Conservation (phyloP, 2,888 invertebrate species). For the Sturmia bella region DNA sequence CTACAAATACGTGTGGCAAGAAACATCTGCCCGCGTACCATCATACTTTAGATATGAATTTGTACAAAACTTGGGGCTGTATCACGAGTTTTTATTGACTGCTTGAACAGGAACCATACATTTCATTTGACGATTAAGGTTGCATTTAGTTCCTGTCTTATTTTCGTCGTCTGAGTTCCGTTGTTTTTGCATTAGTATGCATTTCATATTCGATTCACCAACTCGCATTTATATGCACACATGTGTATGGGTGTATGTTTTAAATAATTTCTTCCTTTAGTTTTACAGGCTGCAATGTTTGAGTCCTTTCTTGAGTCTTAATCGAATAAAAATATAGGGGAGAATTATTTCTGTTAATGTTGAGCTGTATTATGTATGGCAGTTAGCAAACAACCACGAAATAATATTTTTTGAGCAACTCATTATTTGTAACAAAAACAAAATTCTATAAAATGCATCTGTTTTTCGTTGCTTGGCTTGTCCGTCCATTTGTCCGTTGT, state of each 20-base stretch:
- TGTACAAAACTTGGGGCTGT: conserved; percentile 10
- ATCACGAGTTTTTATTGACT: not conserved
- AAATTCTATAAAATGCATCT: conserved; percentile 63
- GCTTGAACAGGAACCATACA: conserved; percentile 53
- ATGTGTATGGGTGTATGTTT: conserved; percentile 7
- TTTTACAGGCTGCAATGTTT: conserved; percentile 16
- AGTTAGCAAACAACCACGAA: conserved; percentile 37
- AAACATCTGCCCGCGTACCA: conserved; percentile 59
- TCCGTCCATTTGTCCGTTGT: conserved; percentile 3
- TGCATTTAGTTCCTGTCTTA: conserved; percentile 66
- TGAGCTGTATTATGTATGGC: conserved; percentile 20
- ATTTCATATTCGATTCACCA: conserved; percentile 36
- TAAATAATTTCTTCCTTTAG: conserved; percentile 52
- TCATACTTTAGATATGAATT: conserved; percentile 31
- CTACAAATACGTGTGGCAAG: conserved; percentile 59
- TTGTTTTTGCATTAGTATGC: conserved; percentile 27
- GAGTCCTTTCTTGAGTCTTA: conserved; percentile 39
- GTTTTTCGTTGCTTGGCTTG: conserved; percentile 47
- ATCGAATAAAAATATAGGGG: conserved; percentile 49
- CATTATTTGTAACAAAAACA: conserved; percentile 65
- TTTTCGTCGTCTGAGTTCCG: conserved; percentile 1
- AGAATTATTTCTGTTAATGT: conserved; percentile 46
- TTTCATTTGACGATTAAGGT: conserved; percentile 52
- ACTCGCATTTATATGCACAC: not conserved
- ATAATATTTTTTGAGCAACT: conserved; percentile 52